Conservation (phyloP, 2,797 vertebrate genomes). For the Oreochromis grahami region DNA sequence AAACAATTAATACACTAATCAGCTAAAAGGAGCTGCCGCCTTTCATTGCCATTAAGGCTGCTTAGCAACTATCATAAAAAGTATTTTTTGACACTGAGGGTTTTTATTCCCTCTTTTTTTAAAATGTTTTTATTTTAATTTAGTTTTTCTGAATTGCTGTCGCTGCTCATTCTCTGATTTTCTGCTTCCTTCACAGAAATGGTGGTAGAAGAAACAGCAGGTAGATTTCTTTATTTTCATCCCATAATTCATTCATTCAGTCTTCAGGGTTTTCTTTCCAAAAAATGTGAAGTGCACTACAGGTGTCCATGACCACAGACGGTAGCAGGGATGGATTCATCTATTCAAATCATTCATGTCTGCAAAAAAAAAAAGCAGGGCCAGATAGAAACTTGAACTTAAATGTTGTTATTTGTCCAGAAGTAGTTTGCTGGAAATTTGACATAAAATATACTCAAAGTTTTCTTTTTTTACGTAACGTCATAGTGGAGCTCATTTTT, state of each 20-base stretch:
- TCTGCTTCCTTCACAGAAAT: neutral
- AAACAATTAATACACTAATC: constrained; percentile 66
- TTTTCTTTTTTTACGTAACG: neutral
- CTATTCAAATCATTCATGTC: neutral
- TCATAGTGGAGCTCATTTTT: neutral
- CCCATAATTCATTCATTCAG: neutral
- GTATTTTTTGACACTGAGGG: neutral
- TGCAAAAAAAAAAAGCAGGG: neutral
- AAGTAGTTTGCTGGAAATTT: neutral
- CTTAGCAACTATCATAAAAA: constrained; percentile 6
- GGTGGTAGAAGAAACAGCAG: neutral
- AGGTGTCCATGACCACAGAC: neutral
- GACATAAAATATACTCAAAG: neutral
- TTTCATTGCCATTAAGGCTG: constrained; percentile 16
- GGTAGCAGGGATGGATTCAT: neutral
- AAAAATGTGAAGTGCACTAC: neutral
- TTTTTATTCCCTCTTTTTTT: neutral
- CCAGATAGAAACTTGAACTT: neutral
- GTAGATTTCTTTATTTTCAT: neutral
- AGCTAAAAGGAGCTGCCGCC: constrained; percentile 30
- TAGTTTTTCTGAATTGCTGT: neutral
- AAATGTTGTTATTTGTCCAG: neutral
- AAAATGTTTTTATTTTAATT: neutral
- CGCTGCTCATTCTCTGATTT: neutral
- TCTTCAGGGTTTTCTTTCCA: neutral